phyloP scores from a whole-genome alignment of 2,888 invertebrate genomes.

The Muscina levida region DNA sequence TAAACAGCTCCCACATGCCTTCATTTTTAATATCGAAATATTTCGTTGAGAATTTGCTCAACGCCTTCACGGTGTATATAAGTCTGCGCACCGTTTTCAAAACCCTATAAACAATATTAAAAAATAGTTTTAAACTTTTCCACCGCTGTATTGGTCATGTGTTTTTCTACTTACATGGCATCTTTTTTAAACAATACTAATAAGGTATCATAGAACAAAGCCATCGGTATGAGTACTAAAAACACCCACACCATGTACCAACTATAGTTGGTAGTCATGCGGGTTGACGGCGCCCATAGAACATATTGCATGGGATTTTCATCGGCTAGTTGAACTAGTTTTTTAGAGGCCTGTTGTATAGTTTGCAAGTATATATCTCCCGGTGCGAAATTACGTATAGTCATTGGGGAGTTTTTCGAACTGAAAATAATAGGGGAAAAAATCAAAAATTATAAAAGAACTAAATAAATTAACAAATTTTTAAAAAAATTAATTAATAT shows the following conservation, averaged over 20 bases:
- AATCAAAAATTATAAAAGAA: too few relatives aligned
- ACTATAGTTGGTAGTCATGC: conserved; percentile 81
- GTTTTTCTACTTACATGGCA: conserved; percentile 82
- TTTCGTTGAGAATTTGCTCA: conserved; percentile 12
- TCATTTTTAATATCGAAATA: conserved; percentile 41
- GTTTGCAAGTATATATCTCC: neutral
- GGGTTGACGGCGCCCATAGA: conserved; percentile 84
- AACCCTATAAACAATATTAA: conserved; percentile 11
- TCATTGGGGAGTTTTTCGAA: conserved; percentile 1
- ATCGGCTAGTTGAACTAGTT: neutral
- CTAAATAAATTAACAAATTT: too few relatives aligned
- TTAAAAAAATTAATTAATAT: neutral
- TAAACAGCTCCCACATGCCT: conserved; percentile 20
- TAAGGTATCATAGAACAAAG: conserved; percentile 85
- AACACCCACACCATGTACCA: conserved; percentile 83
- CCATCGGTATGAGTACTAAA: conserved; percentile 86
- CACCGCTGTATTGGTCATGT: neutral
- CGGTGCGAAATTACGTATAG: conserved; percentile 32
- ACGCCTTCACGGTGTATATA: neutral
- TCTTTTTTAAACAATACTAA: conserved; percentile 85
- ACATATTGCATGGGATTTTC: conserved; percentile 84
- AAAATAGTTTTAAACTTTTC: conserved; percentile 7
- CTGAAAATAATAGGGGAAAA: neutral
- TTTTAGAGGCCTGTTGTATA: neutral
- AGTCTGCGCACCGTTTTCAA: conserved; percentile 30